Evolutionary conservation across 2,113 vertebrate genomes (phyloP).

Genomic region (Raja brachyura): DNA sequence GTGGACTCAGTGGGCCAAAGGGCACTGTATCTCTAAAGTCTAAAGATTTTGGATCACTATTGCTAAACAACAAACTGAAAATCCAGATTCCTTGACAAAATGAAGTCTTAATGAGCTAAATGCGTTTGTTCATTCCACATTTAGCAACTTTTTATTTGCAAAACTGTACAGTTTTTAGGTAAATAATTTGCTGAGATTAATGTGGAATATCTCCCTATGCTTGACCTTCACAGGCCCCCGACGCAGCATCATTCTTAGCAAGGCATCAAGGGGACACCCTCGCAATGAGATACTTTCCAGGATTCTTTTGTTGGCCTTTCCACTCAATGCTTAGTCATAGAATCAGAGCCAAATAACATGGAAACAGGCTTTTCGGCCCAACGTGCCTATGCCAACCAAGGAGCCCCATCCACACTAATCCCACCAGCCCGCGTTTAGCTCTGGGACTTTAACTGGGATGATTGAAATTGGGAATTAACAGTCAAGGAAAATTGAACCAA

Average conservation of each 20-base stretch:
- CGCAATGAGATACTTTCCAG: not conserved
- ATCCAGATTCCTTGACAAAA: not conserved
- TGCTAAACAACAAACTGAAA: not conserved
- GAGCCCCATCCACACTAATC: too few relatives aligned
- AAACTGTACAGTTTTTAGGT: not conserved
- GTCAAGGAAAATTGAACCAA: not conserved
- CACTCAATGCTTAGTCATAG: not conserved
- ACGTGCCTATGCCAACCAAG: too few relatives aligned
- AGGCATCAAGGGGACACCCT: not conserved
- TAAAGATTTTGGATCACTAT: not conserved
- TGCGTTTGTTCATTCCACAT: not conserved
- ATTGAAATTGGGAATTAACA: not conserved
- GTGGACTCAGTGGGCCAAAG: too few relatives aligned
- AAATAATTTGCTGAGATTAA: not conserved
- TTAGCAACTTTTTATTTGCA: not conserved
- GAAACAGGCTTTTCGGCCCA: too few relatives aligned
- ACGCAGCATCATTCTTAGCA: not conserved
- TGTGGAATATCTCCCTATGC: not conserved
- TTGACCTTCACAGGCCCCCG: not conserved
- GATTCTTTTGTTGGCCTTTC: not conserved
- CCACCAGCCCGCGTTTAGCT: too few relatives aligned
- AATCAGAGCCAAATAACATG: too few relatives aligned
- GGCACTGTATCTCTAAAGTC: too few relatives aligned
- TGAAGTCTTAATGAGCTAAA: not conserved
- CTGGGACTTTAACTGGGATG: not conserved